These are phyloP conservation scores for Gryllus bimaculatus DNA, from an alignment of 1,140 invertebrate genomes.

Conservation along the genomic window DNA sequence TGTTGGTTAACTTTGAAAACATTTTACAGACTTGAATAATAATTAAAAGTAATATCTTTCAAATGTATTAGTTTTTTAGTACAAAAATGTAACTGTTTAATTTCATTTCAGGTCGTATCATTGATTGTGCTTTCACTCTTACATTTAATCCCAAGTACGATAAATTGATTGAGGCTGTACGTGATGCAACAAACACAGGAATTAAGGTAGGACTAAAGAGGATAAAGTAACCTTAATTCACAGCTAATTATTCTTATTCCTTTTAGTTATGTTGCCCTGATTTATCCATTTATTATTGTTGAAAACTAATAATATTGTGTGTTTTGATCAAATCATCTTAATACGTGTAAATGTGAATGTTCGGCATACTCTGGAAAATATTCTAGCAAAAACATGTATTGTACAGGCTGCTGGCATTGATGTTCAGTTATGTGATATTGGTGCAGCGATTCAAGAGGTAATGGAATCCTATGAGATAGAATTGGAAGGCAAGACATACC, in stretches of 20 bases:
- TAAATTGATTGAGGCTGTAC: conserved; percentile 87
- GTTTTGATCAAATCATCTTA: too few relatives aligned
- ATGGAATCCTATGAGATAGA: conserved; percentile 99
- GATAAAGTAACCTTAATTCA: not conserved
- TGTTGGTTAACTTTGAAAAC: not conserved
- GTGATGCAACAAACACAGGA: conserved; percentile 96
- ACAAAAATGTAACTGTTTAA: too few relatives aligned
- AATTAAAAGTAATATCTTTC: not conserved
- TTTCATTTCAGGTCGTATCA: conserved; percentile 65
- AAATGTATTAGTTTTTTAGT: not conserved
- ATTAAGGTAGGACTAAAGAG: conserved; percentile 53
- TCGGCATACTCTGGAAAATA: too few relatives aligned
- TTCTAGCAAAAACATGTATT: conserved; percentile 7
- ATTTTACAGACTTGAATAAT: not conserved
- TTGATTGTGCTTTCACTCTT: conserved; percentile 97
- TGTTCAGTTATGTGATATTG: conserved; percentile 94
- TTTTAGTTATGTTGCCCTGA: not conserved
- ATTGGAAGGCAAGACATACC: conserved; percentile 93
- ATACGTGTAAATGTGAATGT: too few relatives aligned
- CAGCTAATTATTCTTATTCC: not conserved
- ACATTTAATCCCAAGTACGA: conserved; percentile 97
- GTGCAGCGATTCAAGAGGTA: conserved; percentile 95
- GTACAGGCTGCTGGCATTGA: conserved; percentile 82
- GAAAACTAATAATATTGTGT: not conserved
- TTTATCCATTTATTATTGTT: too few relatives aligned